These are phyloP conservation scores for Heliconius ismenius DNA, from an alignment of 2,888 invertebrate genomes.

Conservation along the genomic window DNA sequence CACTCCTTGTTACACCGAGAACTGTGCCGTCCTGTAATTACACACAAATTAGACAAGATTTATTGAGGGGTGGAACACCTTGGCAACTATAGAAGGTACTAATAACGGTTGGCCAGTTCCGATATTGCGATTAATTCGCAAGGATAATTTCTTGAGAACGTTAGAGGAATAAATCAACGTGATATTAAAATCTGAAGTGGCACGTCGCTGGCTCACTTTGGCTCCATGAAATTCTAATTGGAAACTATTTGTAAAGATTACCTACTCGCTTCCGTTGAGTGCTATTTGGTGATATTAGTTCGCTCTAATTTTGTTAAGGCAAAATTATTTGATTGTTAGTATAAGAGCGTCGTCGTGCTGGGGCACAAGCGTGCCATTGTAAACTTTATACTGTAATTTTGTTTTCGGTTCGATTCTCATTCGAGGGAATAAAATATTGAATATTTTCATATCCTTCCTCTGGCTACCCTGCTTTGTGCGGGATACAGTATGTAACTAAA, in stretches of 20 bases:
- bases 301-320: not conserved
- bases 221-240: constrained; percentile 30
- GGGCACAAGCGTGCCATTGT: too few relatives aligned
- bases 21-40: constrained; percentile 80
- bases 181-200: constrained; percentile 48
- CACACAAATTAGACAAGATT: constrained; percentile 83
- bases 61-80: constrained; percentile 81
- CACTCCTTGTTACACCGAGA: constrained; percentile 79
- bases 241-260: constrained; percentile 32
- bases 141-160: constrained; percentile 57
- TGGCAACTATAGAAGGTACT: constrained; percentile 80
- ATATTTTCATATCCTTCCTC: too few relatives aligned
- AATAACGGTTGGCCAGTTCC: constrained; percentile 77
- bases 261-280: constrained; percentile 4
- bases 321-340: constrained; percentile 8
- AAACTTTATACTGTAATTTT: too few relatives aligned
- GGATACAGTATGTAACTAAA: too few relatives aligned
- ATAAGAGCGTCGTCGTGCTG: too few relatives aligned
- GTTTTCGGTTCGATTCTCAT: not conserved
- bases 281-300: not conserved
- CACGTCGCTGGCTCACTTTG: constrained; percentile 38
- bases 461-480: too few relatives aligned
- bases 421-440: not conserved
- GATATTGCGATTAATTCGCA: constrained; percentile 77
- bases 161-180: constrained; percentile 45